Evolutionary conservation across 37 sponge, comb jelly and placozoan species (phyloP), one percentile per base, ranked within the genome.

Genomic region (Crambe crambe): DNA sequence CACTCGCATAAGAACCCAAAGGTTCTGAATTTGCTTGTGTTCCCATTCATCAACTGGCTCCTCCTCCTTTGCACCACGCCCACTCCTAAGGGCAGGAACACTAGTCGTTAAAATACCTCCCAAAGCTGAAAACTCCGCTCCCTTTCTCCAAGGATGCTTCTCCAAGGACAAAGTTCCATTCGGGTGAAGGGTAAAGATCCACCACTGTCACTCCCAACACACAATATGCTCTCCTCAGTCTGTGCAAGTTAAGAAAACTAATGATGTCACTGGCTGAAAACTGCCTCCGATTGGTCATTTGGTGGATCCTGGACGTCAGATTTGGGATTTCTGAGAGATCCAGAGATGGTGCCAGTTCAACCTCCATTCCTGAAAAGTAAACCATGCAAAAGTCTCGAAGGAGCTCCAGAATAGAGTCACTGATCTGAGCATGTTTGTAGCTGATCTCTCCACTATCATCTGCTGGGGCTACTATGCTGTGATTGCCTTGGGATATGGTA

Each of bases 91-190:
- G n/a, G n/a, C n/a, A n/a, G n/a, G n/a, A n/a, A n/a, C n/a, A n/a
- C n/a, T n/a, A n/a, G 0, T 75, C 58, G 34, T 87, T 86, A 37
- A 86, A 82, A 51, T 87, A 81, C 36, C 88, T 76, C 8, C 95
- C 95, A 69, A 94, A 86, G 36, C 91, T 84, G 44, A 90, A 90
- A 22, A 94, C 88, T 20, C 88, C 95, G 54, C 88, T 75, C 2
- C 95, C 95, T 9, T 44, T 80, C 4, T 68, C 76, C 20, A 87
- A 38, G 38, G 80, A 87, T 31, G 95, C 95, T 22, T 94, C 85
- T 2, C 97, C 97, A 30, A 97, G 83, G 27, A 87, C 91, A 73
- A 97, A 97, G 79, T 97, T 97, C 89, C 91, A 90, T 42, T 88
- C 81, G 3, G 83, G 86, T n/a, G 76, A 47, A 0, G 97, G 97